Percentiles rank a stretch among this genome's conserved stretches.
Evolutionary conservation across 1,140 invertebrate genomes (phyloP).

Genomic region (Cotesia glomerata): DNA sequence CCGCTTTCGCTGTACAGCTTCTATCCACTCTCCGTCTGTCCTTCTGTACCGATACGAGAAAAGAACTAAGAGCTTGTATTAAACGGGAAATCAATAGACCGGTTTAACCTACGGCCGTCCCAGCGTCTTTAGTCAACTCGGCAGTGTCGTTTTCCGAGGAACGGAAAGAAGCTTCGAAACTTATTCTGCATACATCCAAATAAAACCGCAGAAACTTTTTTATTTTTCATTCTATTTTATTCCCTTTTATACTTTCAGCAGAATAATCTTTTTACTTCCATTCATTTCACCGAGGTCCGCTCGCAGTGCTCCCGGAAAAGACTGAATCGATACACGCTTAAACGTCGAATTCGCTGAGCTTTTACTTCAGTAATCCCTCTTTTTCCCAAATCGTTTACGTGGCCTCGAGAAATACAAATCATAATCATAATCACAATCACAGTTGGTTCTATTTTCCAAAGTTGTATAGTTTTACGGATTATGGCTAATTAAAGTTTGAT

Average conservation of each 20-base stretch:
- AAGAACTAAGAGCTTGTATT: constrained; percentile 1
- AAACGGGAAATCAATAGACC: constrained; percentile 30
- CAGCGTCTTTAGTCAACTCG: constrained; percentile 1
- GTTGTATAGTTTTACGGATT: too few species aligned
- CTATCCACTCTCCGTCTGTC: neutral
- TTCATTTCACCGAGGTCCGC: neutral
- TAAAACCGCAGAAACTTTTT: constrained; percentile 3
- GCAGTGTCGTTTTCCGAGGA: neutral
- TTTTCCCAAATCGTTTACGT: neutral
- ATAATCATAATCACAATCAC: too few species aligned
- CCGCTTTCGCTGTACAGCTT: neutral
- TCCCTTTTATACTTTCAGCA: neutral
- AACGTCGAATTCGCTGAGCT: constrained; percentile 15
- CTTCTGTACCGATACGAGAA: neutral
- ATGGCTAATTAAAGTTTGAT: too few species aligned
- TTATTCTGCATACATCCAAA: neutral
- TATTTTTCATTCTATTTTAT: neutral
- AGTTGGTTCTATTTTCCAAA: too few species aligned
- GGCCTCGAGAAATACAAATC: neutral
- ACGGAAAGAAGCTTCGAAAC: neutral
- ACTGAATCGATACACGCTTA: constrained; percentile 29
- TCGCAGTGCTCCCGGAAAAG: too few species aligned
- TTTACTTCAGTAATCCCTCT: neutral
- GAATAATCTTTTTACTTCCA: neutral
- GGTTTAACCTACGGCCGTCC: constrained; percentile 5